Conservation (phyloP, 2,797 vertebrate species). For the Sebastes diploproa region DNA sequence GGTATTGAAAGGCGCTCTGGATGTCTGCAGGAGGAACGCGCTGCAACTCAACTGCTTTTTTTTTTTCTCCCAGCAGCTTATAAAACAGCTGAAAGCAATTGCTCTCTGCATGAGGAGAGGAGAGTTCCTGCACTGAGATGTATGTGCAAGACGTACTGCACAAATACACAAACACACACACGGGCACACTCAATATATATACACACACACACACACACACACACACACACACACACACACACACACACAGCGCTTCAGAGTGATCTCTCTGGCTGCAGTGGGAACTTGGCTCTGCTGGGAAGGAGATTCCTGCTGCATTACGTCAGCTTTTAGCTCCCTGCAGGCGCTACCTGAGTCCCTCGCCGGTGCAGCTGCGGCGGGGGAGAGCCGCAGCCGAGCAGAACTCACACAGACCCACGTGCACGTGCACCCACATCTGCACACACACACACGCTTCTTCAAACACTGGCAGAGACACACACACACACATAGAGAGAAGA, state of each 20-base stretch:
- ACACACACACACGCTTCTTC: not conserved
- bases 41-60: conserved; percentile 52
- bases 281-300: conserved; percentile 65
- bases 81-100: conserved; percentile 76
- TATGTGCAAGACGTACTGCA: conserved; percentile 43
- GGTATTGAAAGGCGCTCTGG: conserved; percentile 32
- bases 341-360: conserved; percentile 64
- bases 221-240: not conserved
- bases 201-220: not conserved
- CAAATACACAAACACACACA: not conserved
- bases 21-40: conserved; percentile 36
- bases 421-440: not conserved
- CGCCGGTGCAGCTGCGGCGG: conserved; percentile 47
- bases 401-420: conserved; percentile 3
- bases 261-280: conserved; percentile 62
- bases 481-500: not conserved
- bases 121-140: conserved; percentile 60
- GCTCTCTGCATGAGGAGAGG: conserved; percentile 52
- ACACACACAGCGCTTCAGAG: conserved; percentile 12
- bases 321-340: conserved; percentile 67
- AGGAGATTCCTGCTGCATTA: conserved; percentile 81
- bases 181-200: too few species aligned
- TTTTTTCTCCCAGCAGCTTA: conserved; percentile 38
- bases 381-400: conserved; percentile 37
- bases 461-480: not conserved